Evolutionary conservation across 2,888 invertebrate genomes (phyloP).

Genomic region (Macropis europaea): DNA sequence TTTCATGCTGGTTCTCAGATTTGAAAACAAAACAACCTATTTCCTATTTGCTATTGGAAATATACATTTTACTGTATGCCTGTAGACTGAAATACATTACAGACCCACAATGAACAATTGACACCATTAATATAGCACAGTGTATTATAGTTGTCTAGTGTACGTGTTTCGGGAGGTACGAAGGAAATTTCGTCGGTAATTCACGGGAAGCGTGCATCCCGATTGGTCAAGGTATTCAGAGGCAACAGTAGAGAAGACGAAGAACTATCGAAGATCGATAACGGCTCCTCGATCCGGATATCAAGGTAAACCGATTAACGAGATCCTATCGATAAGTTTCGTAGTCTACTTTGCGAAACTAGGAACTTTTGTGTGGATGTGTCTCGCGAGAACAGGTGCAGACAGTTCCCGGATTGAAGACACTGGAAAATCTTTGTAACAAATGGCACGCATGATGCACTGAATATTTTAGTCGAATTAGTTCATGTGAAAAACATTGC

Average conservation of each 20-base stretch:
- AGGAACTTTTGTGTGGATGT: constrained; percentile 19
- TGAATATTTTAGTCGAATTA: no score
- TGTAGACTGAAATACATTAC: no score
- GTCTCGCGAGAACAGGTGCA: neutral
- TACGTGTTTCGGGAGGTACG: neutral
- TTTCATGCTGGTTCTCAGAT: no score
- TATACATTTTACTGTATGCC: no score
- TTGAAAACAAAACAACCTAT: no score
- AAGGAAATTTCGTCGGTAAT: neutral
- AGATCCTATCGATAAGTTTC: constrained; percentile 42
- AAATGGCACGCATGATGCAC: no score
- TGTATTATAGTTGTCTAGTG: neutral
- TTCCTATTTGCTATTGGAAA: no score
- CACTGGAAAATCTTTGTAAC: neutral
- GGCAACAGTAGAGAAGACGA: constrained; percentile 1
- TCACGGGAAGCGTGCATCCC: neutral
- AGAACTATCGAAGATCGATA: constrained; percentile 25
- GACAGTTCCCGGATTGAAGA: neutral
- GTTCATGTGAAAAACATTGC: no score
- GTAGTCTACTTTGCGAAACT: constrained; percentile 23
- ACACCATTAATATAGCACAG: no score
- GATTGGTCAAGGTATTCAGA: neutral
- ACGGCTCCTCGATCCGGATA: constrained; percentile 2
- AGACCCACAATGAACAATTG: no score
- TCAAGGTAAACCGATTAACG: constrained; percentile 48